A percentile compares a stretch with the other conserved stretches of the same genome.
phyloP scores from a whole-genome alignment of 2,797 vertebrate genomes.

The Pipistrellus pipistrellus region DNA sequence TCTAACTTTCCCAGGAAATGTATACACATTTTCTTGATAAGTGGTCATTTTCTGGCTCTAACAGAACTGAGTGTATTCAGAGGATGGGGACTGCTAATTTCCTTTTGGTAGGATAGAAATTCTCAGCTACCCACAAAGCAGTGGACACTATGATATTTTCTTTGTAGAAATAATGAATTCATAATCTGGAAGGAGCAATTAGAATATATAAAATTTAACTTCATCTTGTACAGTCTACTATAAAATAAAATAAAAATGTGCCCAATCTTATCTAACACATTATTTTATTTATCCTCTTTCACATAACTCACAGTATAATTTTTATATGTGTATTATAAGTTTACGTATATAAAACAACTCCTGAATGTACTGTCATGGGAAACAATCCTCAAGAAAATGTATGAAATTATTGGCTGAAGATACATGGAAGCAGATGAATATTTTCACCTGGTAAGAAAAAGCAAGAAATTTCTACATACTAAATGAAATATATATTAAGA shows the following conservation, averaged over 20 bases:
- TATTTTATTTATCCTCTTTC: neutral
- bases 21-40: neutral
- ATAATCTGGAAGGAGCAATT: neutral
- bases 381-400: constrained; percentile 89
- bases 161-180: neutral
- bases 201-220: neutral
- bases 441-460: constrained; percentile 88
- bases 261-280: neutral
- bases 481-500: neutral
- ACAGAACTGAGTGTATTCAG: neutral
- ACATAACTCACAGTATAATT: neutral
- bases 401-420: constrained; percentile 87
- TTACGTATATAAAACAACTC: constrained; percentile 89
- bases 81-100: neutral
- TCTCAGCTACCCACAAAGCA: neutral
- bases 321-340: constrained; percentile 78
- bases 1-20: neutral
- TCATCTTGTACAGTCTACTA: neutral
- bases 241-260: neutral
- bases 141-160: neutral
- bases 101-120: neutral
- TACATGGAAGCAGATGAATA: constrained; percentile 80
- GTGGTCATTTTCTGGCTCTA: neutral
- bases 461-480: neutral
- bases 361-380: constrained; percentile 89